These are phyloP conservation scores for Platalea minor DNA, from an alignment of 2,797 vertebrate species.

Conservation along the genomic window DNA sequence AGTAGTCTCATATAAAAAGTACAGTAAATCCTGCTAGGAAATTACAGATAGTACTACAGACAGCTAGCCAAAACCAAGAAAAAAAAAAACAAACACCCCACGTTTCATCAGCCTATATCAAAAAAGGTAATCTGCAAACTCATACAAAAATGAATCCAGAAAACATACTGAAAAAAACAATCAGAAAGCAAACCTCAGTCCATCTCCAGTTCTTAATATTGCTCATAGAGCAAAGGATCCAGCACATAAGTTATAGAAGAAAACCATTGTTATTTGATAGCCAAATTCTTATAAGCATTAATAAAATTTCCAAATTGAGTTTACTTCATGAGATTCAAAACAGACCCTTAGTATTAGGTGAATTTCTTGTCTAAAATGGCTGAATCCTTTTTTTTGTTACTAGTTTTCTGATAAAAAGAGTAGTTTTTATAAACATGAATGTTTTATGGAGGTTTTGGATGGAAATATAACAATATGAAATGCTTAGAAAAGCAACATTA, in stretches of 20 bases:
- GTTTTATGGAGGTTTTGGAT: background rate
- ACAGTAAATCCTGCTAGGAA: background rate
- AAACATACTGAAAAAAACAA: background rate
- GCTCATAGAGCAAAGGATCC: background rate
- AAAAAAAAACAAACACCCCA: background rate
- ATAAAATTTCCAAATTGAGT: background rate
- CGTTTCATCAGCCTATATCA: background rate
- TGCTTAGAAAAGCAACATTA: background rate
- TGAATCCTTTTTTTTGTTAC: background rate
- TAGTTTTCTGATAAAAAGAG: background rate
- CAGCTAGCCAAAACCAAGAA: background rate
- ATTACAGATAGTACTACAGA: background rate
- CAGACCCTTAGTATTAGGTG: background rate
- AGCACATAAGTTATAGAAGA: background rate
- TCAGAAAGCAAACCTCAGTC: background rate
- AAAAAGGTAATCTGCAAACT: background rate
- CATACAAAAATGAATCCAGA: background rate
- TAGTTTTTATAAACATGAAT: background rate
- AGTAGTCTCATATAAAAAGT: background rate
- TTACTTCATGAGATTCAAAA: background rate
- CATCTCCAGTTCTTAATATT: background rate
- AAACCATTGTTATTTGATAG: background rate
- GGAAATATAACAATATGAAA: background rate
- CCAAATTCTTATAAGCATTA: background rate
- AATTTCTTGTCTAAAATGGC: background rate